Evolutionary conservation across 2,113 vertebrate genomes (phyloP).

Genomic region (Cryptomyrus ogoouensis): DNA sequence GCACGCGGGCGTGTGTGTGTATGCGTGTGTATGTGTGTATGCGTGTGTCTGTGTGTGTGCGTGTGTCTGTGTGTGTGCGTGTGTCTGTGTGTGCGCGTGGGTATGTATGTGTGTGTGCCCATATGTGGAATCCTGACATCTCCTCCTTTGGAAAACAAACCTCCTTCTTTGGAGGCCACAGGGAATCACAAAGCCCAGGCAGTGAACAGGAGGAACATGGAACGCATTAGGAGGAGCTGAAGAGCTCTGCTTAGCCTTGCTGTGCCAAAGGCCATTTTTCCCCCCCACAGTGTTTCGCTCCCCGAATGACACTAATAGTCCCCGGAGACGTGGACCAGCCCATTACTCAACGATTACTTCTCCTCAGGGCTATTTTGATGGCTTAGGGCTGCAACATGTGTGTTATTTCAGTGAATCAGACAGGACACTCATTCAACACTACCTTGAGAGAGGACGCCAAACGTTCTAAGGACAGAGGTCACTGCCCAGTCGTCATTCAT

Average conservation of each 20-base stretch:
- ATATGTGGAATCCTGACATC: background rate
- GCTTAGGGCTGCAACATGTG: conserved; percentile 4
- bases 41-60: no score
- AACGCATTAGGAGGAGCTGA: background rate
- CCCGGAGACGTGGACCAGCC: background rate
- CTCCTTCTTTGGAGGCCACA: background rate
- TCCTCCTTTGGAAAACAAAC: background rate
- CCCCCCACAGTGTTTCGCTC: background rate
- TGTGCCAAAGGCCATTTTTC: background rate
- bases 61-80: background rate
- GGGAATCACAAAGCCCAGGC: background rate
- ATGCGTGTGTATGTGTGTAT: no score
- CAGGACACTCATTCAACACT: background rate
- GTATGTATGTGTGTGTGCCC: background rate
- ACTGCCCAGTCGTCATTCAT: background rate
- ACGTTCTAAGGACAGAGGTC: background rate
- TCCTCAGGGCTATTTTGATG: conserved; percentile 1
- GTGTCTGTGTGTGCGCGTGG: background rate
- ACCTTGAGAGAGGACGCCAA: background rate
- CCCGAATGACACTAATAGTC: conserved; percentile 5
- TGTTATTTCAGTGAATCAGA: background rate
- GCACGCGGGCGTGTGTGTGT: no score
- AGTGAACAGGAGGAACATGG: background rate
- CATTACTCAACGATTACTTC: conserved; percentile 4
- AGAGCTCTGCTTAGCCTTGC: background rate